Evolutionary conservation across 2,113 vertebrate species (phyloP), one percentile per base, ranked within the genome.

Genomic region (Nannobrachium achirus): DNA sequence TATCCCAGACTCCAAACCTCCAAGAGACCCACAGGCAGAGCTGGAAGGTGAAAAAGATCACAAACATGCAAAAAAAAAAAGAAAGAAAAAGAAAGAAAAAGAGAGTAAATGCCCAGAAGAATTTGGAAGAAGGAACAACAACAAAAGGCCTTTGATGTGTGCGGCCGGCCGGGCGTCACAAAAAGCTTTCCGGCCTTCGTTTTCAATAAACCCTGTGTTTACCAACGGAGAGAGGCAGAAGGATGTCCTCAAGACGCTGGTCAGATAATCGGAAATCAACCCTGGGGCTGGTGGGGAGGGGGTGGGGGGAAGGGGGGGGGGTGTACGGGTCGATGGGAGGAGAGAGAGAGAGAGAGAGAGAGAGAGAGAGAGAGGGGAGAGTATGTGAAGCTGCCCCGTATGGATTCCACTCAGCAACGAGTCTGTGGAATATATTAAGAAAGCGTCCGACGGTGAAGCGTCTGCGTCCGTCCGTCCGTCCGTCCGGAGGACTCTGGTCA

Each of bases 181-280:
- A 62, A 83, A 78, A 60, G 69, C 39, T n/a, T n/a, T n/a, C 2
- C 16, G 1, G 71, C 83, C 84, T 83, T 88, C 63, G 57, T 84
- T 80, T n/a, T n/a, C n/a, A n/a, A n/a, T n/a, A 69, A 79, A 87
- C 86, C 86, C 87, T 86, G 83, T n/a, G n/a, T 87, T 87, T 87
- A 70, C 81, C 87, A 49, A 60, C 25, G 69, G 62, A 71, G n/a
- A n/a, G 71, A 52, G 63, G 76, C 73, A 88, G 69, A 78, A 80
- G n/a, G n/a, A n/a, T n/a, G 70, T 79, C 74, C 61, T 82, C 75
- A n/a, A 69, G 59, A 56, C 58, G 44, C 40, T 57, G 65, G 66
- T 66, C 61, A 66, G 71, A 70, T n/a, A 61, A 40, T 56, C 49
- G 46, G 33, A 78, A 72, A 69, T 66, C 68, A 45, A 41, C 69